phyloP scores from a whole-genome alignment of 2,113 vertebrate genomes.

The Pogonocichla stellata region DNA sequence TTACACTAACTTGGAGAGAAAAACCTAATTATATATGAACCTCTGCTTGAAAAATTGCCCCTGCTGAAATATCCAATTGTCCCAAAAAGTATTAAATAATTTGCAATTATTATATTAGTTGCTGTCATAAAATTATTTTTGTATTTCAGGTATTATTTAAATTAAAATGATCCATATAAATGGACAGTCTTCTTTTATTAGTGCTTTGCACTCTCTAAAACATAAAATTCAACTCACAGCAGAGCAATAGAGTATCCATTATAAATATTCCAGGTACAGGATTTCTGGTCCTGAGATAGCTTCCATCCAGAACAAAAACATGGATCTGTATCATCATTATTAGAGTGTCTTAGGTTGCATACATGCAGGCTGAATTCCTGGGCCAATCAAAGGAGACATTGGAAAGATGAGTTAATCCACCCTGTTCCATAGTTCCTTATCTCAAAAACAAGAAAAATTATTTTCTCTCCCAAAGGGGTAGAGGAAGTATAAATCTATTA shows the following conservation, averaged over 20 bases:
- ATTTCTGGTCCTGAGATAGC: background rate
- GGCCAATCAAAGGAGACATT: background rate
- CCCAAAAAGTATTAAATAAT: background rate
- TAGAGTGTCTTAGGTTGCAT: background rate
- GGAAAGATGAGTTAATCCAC: background rate
- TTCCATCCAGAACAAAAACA: background rate
- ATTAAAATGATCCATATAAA: background rate
- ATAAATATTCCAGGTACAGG: background rate
- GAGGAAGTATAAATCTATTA: background rate
- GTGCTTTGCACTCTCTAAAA: background rate
- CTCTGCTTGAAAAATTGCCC: background rate
- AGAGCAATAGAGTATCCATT: background rate
- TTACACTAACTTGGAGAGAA: background rate
- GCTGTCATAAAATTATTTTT: background rate
- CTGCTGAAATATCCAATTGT: background rate
- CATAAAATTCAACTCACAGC: background rate
- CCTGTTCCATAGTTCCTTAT: background rate
- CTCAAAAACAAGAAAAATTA: background rate
- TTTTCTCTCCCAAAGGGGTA: background rate
- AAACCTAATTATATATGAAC: background rate
- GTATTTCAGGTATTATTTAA: background rate
- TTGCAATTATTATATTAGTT: background rate
- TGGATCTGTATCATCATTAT: background rate
- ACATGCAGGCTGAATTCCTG: background rate
- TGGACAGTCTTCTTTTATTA: background rate